Percentiles rank a stretch among this genome's conserved stretches.
phyloP scores from a whole-genome alignment of 2,888 invertebrate species.

The Athalia rosae region DNA sequence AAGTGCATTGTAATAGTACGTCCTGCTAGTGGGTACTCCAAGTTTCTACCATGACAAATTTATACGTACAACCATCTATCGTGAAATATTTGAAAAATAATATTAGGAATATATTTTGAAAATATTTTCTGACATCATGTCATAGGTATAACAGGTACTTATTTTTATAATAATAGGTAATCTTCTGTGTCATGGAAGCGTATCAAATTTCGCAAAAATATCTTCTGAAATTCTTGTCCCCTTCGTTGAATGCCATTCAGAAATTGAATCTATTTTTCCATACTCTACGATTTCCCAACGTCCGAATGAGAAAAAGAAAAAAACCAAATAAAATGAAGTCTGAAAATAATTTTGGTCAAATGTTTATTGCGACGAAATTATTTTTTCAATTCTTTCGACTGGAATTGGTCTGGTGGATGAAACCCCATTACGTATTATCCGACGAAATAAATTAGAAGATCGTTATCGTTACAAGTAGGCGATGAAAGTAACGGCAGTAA shows the following conservation, averaged over 20 bases:
- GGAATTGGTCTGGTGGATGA: neutral
- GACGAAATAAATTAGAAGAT: constrained; percentile 1
- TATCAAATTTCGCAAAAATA: constrained; percentile 35
- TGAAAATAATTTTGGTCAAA: too few species aligned
- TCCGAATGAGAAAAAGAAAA: too few species aligned
- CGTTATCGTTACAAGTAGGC: constrained; percentile 8
- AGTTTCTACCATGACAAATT: constrained; percentile 16
- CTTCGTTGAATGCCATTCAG: constrained; percentile 26
- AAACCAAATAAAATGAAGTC: neutral
- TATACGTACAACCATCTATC: neutral
- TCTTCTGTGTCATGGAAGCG: constrained; percentile 12
- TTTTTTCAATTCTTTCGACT: neutral
- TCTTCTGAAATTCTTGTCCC: neutral
- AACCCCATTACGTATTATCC: neutral
- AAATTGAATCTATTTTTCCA: neutral
- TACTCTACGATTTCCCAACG: neutral
- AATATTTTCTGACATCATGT: constrained; percentile 7
- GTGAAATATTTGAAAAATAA: constrained; percentile 26
- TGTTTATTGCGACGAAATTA: neutral
- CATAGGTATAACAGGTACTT: too few species aligned
- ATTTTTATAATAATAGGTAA: neutral
- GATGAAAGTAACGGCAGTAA: constrained; percentile 27
- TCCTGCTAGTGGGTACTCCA: neutral
- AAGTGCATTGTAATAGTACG: constrained; percentile 1
- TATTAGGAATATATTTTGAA: constrained; percentile 11